Evolutionary conservation across 1,140 invertebrate species (phyloP).

Genomic region (Anadara kagoshimensis): DNA sequence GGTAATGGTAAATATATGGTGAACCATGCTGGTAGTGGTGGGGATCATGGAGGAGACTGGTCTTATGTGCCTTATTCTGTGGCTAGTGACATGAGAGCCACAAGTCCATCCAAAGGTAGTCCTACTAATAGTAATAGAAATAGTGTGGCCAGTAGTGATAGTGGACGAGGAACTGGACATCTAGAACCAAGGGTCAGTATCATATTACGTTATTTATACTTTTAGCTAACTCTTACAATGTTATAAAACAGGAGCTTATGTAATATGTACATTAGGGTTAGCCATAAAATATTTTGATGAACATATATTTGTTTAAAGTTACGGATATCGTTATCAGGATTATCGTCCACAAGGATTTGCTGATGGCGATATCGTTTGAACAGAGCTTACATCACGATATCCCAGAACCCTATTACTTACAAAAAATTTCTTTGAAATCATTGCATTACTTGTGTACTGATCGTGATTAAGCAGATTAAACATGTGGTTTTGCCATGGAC

Average conservation of each 20-base stretch:
- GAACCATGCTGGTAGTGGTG: conserved; percentile 46
- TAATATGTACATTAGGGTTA: background rate
- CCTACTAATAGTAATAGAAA: conserved; percentile 85
- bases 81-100: conserved; percentile 76
- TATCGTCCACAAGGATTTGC: too few relatives aligned
- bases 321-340: too few relatives aligned
- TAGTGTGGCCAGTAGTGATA: conserved; percentile 93
- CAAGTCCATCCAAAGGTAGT: conserved; percentile 91
- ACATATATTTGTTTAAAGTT: too few relatives aligned
- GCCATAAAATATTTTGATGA: background rate
- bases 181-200: conserved; percentile 34
- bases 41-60: conserved; percentile 31
- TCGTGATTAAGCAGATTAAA: too few relatives aligned
- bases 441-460: too few relatives aligned
- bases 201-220: background rate
- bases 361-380: too few relatives aligned
- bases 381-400: too few relatives aligned
- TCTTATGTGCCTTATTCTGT: conserved; percentile 73
- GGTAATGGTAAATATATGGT: conserved; percentile 28
- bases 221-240: background rate
- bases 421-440: too few relatives aligned
- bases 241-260: background rate
- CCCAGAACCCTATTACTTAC: too few relatives aligned
- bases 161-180: conserved; percentile 82
- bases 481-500: too few relatives aligned